Evolutionary conservation across 1,140 invertebrate species (phyloP).

Genomic region (Stratiolaelaps scimitus): DNA sequence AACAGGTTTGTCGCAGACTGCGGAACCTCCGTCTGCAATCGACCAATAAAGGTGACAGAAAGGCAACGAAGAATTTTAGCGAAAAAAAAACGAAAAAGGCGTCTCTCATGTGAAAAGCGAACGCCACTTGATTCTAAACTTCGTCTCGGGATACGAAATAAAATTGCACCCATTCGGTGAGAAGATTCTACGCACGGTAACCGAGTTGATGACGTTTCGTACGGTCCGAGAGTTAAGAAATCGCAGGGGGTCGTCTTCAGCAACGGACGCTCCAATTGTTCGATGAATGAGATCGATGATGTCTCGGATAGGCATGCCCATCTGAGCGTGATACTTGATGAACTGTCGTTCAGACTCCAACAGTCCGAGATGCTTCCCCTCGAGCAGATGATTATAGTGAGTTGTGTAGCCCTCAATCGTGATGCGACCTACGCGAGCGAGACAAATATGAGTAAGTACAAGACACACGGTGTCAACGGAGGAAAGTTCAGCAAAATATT

Average conservation of each 20-base stretch:
- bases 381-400: conserved; percentile 21
- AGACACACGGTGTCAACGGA: no score
- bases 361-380: background rate
- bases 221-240: conserved; percentile 13
- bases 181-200: background rate
- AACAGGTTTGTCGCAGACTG: no score
- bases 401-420: conserved; percentile 19
- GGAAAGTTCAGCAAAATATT: no score
- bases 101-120: no score
- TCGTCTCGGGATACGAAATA: no score
- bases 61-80: no score
- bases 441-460: no score
- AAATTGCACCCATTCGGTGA: background rate
- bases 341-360: conserved; percentile 8
- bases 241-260: conserved; percentile 13
- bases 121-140: no score
- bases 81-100: no score
- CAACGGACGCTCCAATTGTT: conserved; percentile 6
- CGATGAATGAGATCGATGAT: conserved; percentile 18
- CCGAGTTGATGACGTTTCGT: conserved; percentile 15
- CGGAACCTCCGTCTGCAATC: no score
- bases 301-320: conserved; percentile 9
- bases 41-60: no score
- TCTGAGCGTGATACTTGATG: conserved; percentile 17
- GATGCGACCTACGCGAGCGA: no score